A percentile compares a stretch with the other conserved stretches of the same genome.
These are phyloP conservation scores for Celastrina argiolus DNA, from an alignment of 2,888 invertebrate genomes.

Conservation along the genomic window DNA sequence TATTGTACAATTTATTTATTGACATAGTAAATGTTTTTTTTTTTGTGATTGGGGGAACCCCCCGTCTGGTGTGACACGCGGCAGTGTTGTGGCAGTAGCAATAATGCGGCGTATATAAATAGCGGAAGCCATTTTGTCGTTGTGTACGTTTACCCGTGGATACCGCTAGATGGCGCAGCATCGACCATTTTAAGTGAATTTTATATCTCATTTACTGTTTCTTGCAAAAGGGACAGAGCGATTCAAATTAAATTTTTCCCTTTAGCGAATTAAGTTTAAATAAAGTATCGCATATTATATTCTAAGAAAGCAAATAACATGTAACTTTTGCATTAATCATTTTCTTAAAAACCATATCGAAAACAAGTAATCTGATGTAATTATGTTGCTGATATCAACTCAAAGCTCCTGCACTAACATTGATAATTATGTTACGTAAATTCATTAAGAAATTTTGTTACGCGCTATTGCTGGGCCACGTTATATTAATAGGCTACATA, in stretches of 20 bases:
- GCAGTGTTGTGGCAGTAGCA: background rate
- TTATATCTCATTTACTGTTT: background rate
- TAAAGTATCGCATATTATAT: background rate
- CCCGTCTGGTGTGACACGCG: background rate
- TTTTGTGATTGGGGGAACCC: background rate
- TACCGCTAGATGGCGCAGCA: background rate
- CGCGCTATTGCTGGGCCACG: too few relatives aligned
- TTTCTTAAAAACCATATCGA: background rate
- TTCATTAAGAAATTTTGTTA: background rate
- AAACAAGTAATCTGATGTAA: background rate
- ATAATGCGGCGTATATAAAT: too few relatives aligned
- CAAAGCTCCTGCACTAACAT: background rate
- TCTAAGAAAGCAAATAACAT: background rate
- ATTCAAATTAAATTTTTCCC: background rate
- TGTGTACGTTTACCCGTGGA: background rate
- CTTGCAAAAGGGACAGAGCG: background rate
- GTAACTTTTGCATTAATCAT: background rate
- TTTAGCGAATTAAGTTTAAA: background rate
- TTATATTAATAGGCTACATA: too few relatives aligned
- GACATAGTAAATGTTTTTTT: background rate
- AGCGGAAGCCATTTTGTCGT: background rate
- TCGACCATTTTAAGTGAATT: background rate
- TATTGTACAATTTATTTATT: conserved; percentile 20
- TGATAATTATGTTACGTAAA: background rate
- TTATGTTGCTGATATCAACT: background rate